Evolutionary conservation across 2,888 invertebrate genomes (phyloP).

Genomic region (Lochmaea capreae): DNA sequence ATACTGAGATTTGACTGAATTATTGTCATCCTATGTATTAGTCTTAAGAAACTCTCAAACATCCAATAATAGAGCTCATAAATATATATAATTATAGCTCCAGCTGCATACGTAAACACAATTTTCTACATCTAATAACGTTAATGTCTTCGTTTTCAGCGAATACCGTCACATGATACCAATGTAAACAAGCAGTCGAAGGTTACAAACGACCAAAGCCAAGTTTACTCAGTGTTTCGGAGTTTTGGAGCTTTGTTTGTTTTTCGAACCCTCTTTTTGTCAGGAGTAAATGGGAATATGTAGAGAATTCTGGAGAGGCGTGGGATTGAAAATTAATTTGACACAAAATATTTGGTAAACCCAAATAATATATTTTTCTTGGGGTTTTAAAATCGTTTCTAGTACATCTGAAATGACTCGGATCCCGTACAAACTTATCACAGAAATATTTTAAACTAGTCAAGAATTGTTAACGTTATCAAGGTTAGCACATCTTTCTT

Average conservation of each 20-base stretch:
- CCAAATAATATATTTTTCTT: too few species aligned
- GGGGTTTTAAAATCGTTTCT: too few species aligned
- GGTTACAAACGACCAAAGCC: conserved; percentile 6
- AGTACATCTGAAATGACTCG: too few species aligned
- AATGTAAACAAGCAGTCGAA: conserved; percentile 5
- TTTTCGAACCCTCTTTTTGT: conserved; percentile 9
- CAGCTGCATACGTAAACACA: background rate
- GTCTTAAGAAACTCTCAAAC: too few species aligned
- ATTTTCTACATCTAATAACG: background rate
- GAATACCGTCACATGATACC: background rate
- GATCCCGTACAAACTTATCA: too few species aligned
- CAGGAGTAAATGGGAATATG: background rate
- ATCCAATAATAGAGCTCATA: too few species aligned
- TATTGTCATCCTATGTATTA: too few species aligned
- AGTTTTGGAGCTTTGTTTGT: conserved; percentile 2
- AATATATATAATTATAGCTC: background rate
- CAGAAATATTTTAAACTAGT: too few species aligned
- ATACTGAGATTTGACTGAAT: too few species aligned
- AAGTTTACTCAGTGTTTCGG: background rate
- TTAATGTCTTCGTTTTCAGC: background rate
- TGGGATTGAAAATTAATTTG: background rate
- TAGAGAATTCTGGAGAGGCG: background rate
- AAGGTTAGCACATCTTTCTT: too few species aligned
- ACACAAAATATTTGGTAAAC: background rate
- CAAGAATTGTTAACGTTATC: too few species aligned